Evolutionary conservation across 2,797 vertebrate species (phyloP).

Genomic region (Chelon labrosus): DNA sequence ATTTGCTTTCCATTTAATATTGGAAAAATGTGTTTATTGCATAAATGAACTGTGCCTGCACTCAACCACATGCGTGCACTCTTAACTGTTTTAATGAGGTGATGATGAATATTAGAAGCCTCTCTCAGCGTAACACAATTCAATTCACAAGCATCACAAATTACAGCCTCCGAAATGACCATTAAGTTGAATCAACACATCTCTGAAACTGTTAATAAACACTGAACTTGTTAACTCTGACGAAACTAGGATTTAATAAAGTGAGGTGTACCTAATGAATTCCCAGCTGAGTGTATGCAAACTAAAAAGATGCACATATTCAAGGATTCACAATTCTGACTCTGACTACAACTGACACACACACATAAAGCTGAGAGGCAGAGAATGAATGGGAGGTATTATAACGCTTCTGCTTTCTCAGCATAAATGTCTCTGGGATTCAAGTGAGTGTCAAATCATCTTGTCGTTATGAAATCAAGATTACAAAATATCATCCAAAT

Average conservation of each 20-base stretch:
- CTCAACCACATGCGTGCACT: neutral
- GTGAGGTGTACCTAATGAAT: slow-evolving; percentile 17
- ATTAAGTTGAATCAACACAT: slow-evolving; percentile 9
- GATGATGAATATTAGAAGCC: slow-evolving; percentile 8
- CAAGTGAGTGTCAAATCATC: slow-evolving; percentile 43
- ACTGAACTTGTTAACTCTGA: neutral
- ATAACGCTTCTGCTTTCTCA: slow-evolving; percentile 49
- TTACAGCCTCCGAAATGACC: slow-evolving; percentile 6
- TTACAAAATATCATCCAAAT: slow-evolving; percentile 54
- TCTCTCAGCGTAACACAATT: neutral
- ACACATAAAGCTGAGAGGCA: slow-evolving; percentile 10
- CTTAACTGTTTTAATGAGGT: neutral
- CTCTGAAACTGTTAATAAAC: slow-evolving; percentile 4
- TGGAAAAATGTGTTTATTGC: neutral
- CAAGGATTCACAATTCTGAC: slow-evolving; percentile 28
- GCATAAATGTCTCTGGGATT: slow-evolving; percentile 53
- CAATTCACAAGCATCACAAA: neutral
- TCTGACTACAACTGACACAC: slow-evolving; percentile 3
- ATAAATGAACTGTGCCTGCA: neutral
- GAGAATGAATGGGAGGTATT: slow-evolving; percentile 39
- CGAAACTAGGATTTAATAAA: slow-evolving; percentile 2
- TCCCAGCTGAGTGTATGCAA: neutral
- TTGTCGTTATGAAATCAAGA: slow-evolving; percentile 55
- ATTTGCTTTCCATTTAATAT: too few species aligned
- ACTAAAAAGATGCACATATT: slow-evolving; percentile 29